Conservation (phyloP, 92 coral and sea anemone genomes). For the Virgularia gustaviana region DNA sequence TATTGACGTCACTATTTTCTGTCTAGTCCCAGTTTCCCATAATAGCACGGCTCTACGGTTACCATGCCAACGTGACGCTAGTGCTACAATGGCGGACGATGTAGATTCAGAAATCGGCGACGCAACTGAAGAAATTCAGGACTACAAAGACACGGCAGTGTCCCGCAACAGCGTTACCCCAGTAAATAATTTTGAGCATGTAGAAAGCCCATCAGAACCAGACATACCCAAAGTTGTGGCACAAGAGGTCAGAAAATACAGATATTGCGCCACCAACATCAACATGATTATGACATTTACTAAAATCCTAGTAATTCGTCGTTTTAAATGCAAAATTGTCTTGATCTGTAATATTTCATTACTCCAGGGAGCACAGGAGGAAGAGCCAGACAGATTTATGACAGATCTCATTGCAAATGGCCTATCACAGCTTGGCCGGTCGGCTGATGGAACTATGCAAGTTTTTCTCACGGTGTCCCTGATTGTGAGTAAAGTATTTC, state of each 20-base stretch:
- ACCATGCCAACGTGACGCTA: slow-evolving; percentile 10
- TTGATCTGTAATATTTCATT: not conserved
- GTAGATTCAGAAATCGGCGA: slow-evolving; percentile 29
- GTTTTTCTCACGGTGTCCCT: slow-evolving; percentile 78
- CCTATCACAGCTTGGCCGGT: slow-evolving; percentile 85
- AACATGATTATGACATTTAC: too few relatives aligned
- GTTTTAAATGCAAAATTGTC: not conserved
- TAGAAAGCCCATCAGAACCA: too few relatives aligned
- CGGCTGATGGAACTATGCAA: slow-evolving; percentile 96
- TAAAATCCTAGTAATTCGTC: not conserved
- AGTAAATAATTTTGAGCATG: too few relatives aligned
- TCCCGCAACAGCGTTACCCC: too few relatives aligned
- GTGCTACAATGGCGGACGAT: slow-evolving; percentile 32
- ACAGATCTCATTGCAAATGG: slow-evolving; percentile 90
- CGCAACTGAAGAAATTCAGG: slow-evolving; percentile 12
- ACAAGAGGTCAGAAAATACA: too few relatives aligned
- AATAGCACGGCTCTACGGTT: too few relatives aligned
- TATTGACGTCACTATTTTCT: too few relatives aligned
- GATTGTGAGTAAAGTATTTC: slow-evolving; percentile 55
- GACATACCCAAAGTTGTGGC: too few relatives aligned
- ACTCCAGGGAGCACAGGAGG: slow-evolving; percentile 17
- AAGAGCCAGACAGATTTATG: slow-evolving; percentile 47
- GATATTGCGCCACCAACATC: too few relatives aligned
- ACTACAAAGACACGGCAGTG: slow-evolving; percentile 1
- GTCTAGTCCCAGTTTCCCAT: too few relatives aligned